Evolutionary conservation across 1,140 invertebrate genomes (phyloP).

Genomic region (silkworm (Bombyx mori)): DNA sequence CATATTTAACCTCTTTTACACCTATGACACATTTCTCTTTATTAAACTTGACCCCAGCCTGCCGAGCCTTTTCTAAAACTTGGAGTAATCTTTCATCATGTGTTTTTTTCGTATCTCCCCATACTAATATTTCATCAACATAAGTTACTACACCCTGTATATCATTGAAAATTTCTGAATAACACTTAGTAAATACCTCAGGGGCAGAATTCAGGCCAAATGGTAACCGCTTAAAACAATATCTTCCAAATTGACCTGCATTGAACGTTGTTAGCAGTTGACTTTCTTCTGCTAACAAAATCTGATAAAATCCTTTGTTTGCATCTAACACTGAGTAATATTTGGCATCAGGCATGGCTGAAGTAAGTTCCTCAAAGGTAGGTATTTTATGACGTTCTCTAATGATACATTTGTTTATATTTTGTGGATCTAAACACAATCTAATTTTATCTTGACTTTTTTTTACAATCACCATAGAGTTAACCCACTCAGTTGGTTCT

Average conservation of each 20-base stretch:
- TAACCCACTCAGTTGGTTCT: no score
- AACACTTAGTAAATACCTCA: neutral
- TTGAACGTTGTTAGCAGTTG: neutral
- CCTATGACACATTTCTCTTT: constrained; percentile 1
- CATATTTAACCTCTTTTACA: neutral
- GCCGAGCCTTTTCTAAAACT: constrained; percentile 1
- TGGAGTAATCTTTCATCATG: constrained; percentile 1
- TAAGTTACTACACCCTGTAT: neutral
- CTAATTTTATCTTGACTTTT: no score
- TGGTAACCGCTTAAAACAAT: constrained; percentile 1
- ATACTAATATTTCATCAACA: constrained; percentile 3
- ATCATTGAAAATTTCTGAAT: neutral
- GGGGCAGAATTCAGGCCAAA: neutral
- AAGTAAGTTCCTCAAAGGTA: no score
- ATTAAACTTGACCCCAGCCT: constrained; percentile 3
- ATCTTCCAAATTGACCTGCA: constrained; percentile 2
- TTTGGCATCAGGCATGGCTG: no score
- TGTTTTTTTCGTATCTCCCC: neutral
- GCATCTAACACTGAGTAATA: no score
- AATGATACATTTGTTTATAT: no score
- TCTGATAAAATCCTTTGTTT: no score
- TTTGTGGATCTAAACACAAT: no score
- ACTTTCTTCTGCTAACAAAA: no score
- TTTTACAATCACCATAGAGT: no score
- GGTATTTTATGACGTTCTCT: no score